Evolutionary conservation across 2,113 vertebrate species (phyloP).

Genomic region (Elaphurus davidianus): DNA sequence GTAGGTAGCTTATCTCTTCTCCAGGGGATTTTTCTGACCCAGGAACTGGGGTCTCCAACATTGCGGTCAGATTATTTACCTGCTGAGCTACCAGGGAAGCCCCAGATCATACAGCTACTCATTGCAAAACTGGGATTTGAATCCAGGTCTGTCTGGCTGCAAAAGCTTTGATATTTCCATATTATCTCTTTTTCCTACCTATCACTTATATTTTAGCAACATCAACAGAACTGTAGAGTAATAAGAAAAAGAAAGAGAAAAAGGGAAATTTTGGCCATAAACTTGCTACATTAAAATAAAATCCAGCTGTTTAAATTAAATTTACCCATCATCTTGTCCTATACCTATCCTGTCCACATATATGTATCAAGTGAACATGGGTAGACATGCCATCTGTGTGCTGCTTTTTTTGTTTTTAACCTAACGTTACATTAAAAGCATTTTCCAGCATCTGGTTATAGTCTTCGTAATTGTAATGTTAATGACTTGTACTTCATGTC

Average conservation of each 20-base stretch:
- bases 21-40: neutral
- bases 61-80: neutral
- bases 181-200: neutral
- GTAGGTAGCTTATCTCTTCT: neutral
- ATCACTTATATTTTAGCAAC: constrained; percentile 2
- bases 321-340: neutral
- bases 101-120: neutral
- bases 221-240: neutral
- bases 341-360: neutral
- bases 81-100: neutral
- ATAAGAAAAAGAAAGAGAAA: neutral
- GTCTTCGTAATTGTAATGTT: neutral
- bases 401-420: neutral
- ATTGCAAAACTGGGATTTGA: neutral
- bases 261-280: neutral
- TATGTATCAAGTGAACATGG: neutral
- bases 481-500: constrained; percentile 7
- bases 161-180: neutral
- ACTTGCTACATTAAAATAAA: neutral
- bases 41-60: neutral
- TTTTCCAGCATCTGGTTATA: neutral
- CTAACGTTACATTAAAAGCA: neutral
- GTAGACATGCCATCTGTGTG: neutral
- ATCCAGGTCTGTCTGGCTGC: neutral
- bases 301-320: neutral